These are phyloP conservation scores for Rhorus exstirpatorius DNA, from an alignment of 2,888 invertebrate species.

Conservation along the genomic window DNA sequence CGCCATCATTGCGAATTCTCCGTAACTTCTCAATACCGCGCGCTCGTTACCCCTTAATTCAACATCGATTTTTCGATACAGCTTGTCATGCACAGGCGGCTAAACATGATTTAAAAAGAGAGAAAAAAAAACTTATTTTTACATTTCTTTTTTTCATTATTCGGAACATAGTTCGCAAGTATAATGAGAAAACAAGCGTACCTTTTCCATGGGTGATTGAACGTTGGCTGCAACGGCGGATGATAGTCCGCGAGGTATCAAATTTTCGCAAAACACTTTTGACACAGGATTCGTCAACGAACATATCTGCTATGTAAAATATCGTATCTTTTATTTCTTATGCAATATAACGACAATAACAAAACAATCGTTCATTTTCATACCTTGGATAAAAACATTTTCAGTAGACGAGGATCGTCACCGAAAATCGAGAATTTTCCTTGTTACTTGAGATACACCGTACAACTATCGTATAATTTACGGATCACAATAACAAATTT, in stretches of 20 bases:
- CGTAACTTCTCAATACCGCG: conserved; percentile 95
- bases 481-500: background rate
- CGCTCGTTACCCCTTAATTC: conserved; percentile 96
- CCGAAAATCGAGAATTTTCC: conserved; percentile 2
- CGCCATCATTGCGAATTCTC: conserved; percentile 93
- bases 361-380: background rate
- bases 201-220: conserved; percentile 43
- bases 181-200: conserved; percentile 36
- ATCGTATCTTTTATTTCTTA: background rate
- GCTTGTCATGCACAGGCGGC: conserved; percentile 88
- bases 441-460: background rate
- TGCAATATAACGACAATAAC: conserved; percentile 9
- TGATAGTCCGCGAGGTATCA: conserved; percentile 66
- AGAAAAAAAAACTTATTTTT: background rate
- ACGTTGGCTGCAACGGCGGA: conserved; percentile 13
- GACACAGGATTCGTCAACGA: conserved; percentile 36
- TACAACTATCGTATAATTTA: background rate
- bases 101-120: conserved; percentile 24
- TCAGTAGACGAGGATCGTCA: conserved; percentile 8
- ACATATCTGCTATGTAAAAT: conserved; percentile 35
- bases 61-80: conserved; percentile 93
- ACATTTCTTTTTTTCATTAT: too few species aligned
- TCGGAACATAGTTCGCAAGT: too few species aligned
- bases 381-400: conserved; percentile 69
- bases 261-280: conserved; percentile 61